phyloP scores from a whole-genome alignment of 2,113 vertebrate genomes.

The Mus pahari region DNA sequence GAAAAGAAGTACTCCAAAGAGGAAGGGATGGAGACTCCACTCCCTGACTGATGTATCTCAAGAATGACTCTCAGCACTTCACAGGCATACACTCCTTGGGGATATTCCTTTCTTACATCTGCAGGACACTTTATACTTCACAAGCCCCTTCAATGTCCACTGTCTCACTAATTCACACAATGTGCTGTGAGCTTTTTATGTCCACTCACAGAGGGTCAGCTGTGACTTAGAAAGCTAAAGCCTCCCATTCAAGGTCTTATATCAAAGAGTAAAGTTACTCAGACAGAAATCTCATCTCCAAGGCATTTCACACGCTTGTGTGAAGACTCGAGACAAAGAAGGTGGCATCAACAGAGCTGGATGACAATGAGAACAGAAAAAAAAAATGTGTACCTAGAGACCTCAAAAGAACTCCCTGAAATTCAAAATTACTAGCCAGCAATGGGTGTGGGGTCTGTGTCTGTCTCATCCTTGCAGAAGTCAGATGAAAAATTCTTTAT shows the following conservation, averaged over 20 bases:
- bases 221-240: background rate
- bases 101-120: background rate
- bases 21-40: background rate
- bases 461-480: background rate
- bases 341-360: background rate
- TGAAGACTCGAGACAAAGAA: background rate
- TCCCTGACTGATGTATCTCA: background rate
- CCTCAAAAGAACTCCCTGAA: background rate
- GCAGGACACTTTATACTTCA: background rate
- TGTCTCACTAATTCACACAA: background rate
- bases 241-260: background rate
- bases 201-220: background rate
- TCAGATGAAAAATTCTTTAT: constrained; percentile 11
- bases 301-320: background rate
- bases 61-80: background rate
- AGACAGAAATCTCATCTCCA: background rate
- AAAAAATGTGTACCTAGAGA: background rate
- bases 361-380: background rate
- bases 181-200: background rate
- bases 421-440: background rate
- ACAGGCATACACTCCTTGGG: background rate
- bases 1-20: background rate
- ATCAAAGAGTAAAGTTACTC: background rate
- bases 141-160: background rate
- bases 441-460: background rate